Base-by-base conservation (phyloP, 2,888 invertebrate genomes). In the Patella ulyssiponensis region DNA sequence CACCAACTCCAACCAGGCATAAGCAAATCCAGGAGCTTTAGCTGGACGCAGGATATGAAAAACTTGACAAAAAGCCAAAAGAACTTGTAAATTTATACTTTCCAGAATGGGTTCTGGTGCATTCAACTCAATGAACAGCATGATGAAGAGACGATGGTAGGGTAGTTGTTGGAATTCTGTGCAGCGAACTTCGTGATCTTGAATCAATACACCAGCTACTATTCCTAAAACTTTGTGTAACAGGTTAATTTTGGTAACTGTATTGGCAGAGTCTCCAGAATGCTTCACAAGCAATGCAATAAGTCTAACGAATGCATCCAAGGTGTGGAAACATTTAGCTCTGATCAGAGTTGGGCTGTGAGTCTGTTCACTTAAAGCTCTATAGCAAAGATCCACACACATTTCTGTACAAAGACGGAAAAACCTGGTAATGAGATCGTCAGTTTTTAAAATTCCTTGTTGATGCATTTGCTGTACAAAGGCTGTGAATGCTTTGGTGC, bases 401-500 rank as follows among this genome's bases (percentile, higher is more conserved):
- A 98, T 95, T 92, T 98, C 98, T 0, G 98, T 97, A 77, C 98
- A 97, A 80, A 98, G 94, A 70, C 99, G 95, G 94, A 99, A 98
- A 93, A 99, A 99, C 78, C 98, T 93, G 0, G 98, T 97, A 81
- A 99, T 98, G 88, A 98, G 94, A 90, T 99, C 99, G 90, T 99
- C 99, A 0, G 98, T 98, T 92, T 98, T 98, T 75, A 98, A 93
- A 80, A 99, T 97, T 5, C 99, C 97, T 86, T 97, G 96, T 88
- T 96, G 94, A 91, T 98, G 98, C 98, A 99, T 97, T 92, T 98
- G 96, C 89, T 97, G 97, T 4, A 99, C 97, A 92, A 98, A 98
- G 84, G 96, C 93, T 82, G 96, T 95, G 92, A 99, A 98, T 69
- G 98, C 96, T 92, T 98, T 98, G 75, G 88, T 89, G 80, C 90